A percentile compares a stretch with the other conserved stretches of the same genome.
These are phyloP conservation scores for Conops quadrifasciatus DNA, from an alignment of 2,888 invertebrate species.

Conservation along the genomic window DNA sequence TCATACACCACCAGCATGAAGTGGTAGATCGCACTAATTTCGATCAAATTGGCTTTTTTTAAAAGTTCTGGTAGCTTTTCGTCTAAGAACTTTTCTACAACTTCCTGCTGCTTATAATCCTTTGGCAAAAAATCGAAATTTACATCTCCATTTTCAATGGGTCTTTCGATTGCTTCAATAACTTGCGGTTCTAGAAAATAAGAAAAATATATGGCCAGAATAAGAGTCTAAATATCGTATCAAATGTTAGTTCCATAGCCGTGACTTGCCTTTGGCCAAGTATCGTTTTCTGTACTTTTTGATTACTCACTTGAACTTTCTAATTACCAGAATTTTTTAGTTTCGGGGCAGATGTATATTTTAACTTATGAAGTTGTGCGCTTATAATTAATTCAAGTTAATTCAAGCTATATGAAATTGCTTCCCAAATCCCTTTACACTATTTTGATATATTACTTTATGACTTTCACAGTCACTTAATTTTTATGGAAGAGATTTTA, in stretches of 20 bases:
- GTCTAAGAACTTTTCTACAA: slow-evolving; percentile 45
- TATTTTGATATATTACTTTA: too few species aligned
- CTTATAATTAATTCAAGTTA: not conserved
- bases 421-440: too few species aligned
- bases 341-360: too few species aligned
- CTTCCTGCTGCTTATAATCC: slow-evolving; percentile 43
- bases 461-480: too few species aligned
- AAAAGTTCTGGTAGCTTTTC: slow-evolving; percentile 36
- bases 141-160: not conserved
- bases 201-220: slow-evolving; percentile 20
- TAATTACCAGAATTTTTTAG: not conserved
- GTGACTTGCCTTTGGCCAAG: not conserved
- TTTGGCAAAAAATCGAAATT: slow-evolving; percentile 44
- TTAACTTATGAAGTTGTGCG: not conserved
- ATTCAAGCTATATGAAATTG: too few species aligned
- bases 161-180: not conserved
- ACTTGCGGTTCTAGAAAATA: slow-evolving; percentile 35
- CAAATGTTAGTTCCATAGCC: not conserved
- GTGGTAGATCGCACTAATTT: slow-evolving; percentile 44
- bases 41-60: slow-evolving; percentile 38
- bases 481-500: too few species aligned
- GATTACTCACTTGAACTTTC: not conserved
- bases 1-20: slow-evolving; percentile 47
- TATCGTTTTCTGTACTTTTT: slow-evolving; percentile 16
- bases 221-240: not conserved